Conservation (phyloP, 1,140 invertebrate species). For the Drosophila orena region DNA sequence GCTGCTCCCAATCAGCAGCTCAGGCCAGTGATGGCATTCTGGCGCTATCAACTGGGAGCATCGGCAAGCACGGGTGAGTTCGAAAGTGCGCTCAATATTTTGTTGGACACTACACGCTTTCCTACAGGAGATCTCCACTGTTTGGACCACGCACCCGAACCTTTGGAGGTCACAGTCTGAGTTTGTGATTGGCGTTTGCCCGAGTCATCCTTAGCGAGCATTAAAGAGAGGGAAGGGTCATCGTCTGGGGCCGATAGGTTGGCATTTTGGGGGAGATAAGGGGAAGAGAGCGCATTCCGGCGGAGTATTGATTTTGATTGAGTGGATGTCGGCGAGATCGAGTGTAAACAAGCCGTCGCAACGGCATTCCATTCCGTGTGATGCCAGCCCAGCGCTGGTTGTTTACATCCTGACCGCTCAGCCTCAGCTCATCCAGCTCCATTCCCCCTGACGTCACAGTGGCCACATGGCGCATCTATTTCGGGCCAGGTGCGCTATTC, state of each 20-base stretch:
- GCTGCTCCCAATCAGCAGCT: constrained; percentile 7
- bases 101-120: too few relatives aligned
- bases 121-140: too few relatives aligned
- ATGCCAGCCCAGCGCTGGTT: constrained; percentile 7
- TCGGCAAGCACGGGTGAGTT: background rate
- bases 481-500: constrained; percentile 3
- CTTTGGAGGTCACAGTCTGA: background rate
- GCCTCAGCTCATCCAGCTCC: constrained; percentile 1
- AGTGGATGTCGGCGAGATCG: background rate
- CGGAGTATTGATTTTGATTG: constrained; percentile 1
- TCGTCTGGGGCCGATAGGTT: background rate
- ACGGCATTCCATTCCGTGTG: background rate
- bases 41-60: background rate
- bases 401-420: constrained; percentile 13
- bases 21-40: background rate
- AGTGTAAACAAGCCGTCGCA: background rate
- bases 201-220: constrained; percentile 6
- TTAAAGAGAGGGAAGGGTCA: background rate
- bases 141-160: constrained; percentile 1
- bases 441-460: constrained; percentile 1
- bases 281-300: background rate
- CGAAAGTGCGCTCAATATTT: background rate
- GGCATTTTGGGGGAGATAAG: constrained; percentile 1
- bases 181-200: background rate
- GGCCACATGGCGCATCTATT: constrained; percentile 6